Percentiles rank a stretch among this genome's conserved stretches.
These are phyloP conservation scores for Glossosoma conforme DNA, from an alignment of 1,140 invertebrate species.

Conservation along the genomic window DNA sequence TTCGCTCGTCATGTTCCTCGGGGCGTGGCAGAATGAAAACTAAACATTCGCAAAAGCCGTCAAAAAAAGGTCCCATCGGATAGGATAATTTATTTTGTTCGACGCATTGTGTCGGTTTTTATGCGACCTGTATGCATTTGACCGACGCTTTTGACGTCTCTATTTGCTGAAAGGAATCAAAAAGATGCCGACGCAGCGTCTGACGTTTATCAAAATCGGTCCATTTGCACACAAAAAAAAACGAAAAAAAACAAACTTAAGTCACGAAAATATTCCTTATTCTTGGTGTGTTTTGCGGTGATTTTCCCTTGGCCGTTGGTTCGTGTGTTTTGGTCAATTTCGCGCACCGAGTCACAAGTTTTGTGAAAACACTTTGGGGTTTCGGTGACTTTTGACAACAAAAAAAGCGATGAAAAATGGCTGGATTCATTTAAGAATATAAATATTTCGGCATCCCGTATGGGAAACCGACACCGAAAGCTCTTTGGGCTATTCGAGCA, in stretches of 20 bases:
- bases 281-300: too few relatives aligned
- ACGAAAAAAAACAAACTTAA: too few relatives aligned
- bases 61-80: conserved; percentile 27
- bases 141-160: conserved; percentile 27
- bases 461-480: conserved; percentile 21
- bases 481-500: neutral
- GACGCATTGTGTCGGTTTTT: conserved; percentile 18
- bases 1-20: conserved; percentile 9
- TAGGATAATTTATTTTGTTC: conserved; percentile 29
- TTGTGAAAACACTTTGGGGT: conserved; percentile 22
- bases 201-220: conserved; percentile 24
- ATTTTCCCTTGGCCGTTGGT: too few relatives aligned
- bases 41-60: conserved; percentile 32
- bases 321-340: conserved; percentile 28
- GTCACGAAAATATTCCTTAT: too few relatives aligned
- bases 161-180: conserved; percentile 30
- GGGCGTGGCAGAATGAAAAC: conserved; percentile 29
- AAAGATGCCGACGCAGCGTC: conserved; percentile 30
- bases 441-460: conserved; percentile 31
- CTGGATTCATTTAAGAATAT: conserved; percentile 25
- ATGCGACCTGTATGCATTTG: conserved; percentile 19
- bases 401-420: conserved; percentile 28
- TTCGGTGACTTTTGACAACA: conserved; percentile 20
- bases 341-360: conserved; percentile 23
- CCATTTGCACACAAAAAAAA: conserved; percentile 10